These are phyloP conservation scores for Bombycilla garrulus DNA, from an alignment of 2,113 vertebrate species.

Conservation along the genomic window DNA sequence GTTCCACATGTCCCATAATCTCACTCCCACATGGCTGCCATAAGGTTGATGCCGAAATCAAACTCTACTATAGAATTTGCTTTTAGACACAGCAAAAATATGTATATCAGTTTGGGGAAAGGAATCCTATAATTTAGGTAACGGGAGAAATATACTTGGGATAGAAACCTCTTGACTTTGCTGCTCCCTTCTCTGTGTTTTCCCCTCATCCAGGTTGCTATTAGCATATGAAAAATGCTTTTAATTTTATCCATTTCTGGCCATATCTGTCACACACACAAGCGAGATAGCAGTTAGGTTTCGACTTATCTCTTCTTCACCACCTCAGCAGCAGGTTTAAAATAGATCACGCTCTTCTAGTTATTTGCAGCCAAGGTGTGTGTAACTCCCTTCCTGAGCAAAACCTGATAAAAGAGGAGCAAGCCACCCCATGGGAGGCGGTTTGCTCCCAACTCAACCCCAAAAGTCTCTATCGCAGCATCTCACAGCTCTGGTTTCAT, in stretches of 20 bases:
- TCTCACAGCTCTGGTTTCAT: not conserved
- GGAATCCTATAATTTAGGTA: not conserved
- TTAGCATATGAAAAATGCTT: constrained; percentile 70
- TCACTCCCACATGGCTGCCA: constrained; percentile 50
- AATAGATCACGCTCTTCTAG: constrained; percentile 60
- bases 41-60: constrained; percentile 57
- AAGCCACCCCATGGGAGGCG: not conserved
- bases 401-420: constrained; percentile 29
- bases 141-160: constrained; percentile 38
- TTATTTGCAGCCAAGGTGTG: constrained; percentile 71
- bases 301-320: constrained; percentile 73
- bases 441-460: not conserved
- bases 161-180: constrained; percentile 57
- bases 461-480: not conserved
- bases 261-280: constrained; percentile 64
- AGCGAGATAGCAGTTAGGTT: constrained; percentile 56
- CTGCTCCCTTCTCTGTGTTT: not conserved
- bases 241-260: constrained; percentile 68
- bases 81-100: constrained; percentile 42
- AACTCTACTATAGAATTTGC: constrained; percentile 48
- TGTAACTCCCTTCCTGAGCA: constrained; percentile 19
- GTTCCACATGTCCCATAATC: constrained; percentile 66
- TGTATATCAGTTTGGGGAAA: constrained; percentile 28
- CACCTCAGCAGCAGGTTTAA: constrained; percentile 73
- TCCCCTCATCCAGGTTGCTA: constrained; percentile 37